Evolutionary conservation across 2,113 vertebrate genomes (phyloP), one percentile per base, ranked within the genome.

Genomic region (Labrus mixtus): DNA sequence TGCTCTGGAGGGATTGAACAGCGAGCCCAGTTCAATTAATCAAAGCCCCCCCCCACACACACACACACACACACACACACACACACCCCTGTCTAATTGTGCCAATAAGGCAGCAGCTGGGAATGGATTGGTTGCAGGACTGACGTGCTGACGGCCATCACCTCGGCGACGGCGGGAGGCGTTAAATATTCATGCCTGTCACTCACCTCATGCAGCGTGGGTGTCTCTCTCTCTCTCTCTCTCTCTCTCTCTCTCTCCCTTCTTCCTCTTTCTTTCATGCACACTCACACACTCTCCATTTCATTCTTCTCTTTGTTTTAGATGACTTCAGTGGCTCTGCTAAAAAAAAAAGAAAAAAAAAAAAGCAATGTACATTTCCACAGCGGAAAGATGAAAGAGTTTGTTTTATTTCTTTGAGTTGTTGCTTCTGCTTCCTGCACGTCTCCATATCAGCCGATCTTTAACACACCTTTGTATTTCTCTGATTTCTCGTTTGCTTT

Each of bases 171-270:
- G 36, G 84, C 76, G 68, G 84, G 82, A 82, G 68, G 25, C 76
- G 76, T 92, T 87, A 93, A 93, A 93, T 93, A 94, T 94, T 93
- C 88, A 94, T 91, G 89, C 53, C 76, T 86, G 92, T 90, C 90
- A 89, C 80, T 94, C 89, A 88, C 85, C 83, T 80, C 81, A 50
- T 83, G 85, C 62, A 23, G 89, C 0, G 82, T 37, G 22, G 58
- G 50, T 63, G 46, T 59, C 55, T 62, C 78, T 78, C 53, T 74
- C 54, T 64, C 29, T 53, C 23, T 59, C 19, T 68, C 19, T 29
- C 23, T 55, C 11, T 12, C 43, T 45, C 22, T 55, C 2, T 12
- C 23, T 56, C 29, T 29, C 39, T 39, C 39, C 39, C 11, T 46
- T 68, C 33, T 50, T 22, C 57, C 20, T 69, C 19, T n/a, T 15